A percentile compares a stretch with the other conserved stretches of the same genome.
Evolutionary conservation across 2,113 vertebrate genomes (phyloP).

Genomic region (Todiramphus chloris): DNA sequence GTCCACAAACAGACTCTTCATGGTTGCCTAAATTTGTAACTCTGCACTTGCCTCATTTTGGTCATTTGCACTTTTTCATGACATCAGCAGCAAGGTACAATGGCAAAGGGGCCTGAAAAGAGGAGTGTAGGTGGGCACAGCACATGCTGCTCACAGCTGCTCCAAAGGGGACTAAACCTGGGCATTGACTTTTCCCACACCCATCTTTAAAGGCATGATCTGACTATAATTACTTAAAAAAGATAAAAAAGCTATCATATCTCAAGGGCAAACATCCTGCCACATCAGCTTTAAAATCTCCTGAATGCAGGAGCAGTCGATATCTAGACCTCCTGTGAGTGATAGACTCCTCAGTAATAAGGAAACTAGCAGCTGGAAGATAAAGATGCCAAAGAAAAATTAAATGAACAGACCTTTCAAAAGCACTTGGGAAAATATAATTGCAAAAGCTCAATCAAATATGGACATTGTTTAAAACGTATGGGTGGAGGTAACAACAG

Average conservation of each 20-base stretch:
- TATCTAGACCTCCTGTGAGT: not conserved
- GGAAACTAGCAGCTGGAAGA: not conserved
- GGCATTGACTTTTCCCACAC: not conserved
- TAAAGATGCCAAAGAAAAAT: not conserved
- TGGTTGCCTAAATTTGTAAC: not conserved
- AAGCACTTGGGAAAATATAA: not conserved
- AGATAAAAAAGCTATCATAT: not conserved
- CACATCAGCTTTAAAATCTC: not conserved
- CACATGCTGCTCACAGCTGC: not conserved
- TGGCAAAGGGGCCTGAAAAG: not conserved
- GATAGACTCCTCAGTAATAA: not conserved
- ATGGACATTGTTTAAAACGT: constrained; percentile 20
- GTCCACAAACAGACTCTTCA: not conserved
- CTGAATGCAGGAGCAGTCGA: not conserved
- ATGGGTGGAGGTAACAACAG: not conserved
- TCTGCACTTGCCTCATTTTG: not conserved
- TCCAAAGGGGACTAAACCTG: not conserved
- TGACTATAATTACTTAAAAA: not conserved
- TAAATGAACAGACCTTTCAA: not conserved
- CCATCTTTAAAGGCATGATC: not conserved
- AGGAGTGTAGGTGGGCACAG: not conserved
- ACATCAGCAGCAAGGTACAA: not conserved
- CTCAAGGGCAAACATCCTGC: not conserved
- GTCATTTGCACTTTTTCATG: not conserved
- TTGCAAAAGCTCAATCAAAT: not conserved